Evolutionary conservation across 2,888 invertebrate species (phyloP), one percentile per base, ranked within the genome.

Genomic region (Steromphala cineraria): DNA sequence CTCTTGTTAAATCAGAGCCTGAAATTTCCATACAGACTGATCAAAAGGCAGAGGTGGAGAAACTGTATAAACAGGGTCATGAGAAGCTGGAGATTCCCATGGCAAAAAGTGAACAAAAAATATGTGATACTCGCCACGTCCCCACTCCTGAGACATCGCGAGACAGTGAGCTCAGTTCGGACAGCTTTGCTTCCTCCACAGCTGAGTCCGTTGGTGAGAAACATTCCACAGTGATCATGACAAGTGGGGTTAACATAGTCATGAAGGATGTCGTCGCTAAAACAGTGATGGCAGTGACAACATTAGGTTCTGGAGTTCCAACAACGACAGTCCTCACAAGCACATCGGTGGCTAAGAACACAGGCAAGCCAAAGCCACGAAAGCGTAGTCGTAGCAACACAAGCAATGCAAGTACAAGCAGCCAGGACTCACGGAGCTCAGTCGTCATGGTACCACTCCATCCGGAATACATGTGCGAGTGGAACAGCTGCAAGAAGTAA

Each of bases 401-500:
- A 21, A 62, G 75, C 1, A 80, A 80, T 19, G 31, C 80, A 15
- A 75, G 75, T 28, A 56, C 78, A 19, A 55, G 74, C 71, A 81
- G 81, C 67, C 28, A 46, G 28, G 81, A 81, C 13, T 79, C 81
- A 21, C 53, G 75, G 21, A 52, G 84, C 75, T 86, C 89, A 46
- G 88, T 88, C 40, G 82, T 85, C 76, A 93, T 88, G 53, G 89
- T 84, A 78, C 87, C 84, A 86, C 89, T 85, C 82, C 90, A 81
- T 80, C 90, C 90, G 87, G 91, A 92, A 80, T 93, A 90, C 94
- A 95, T 98, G 79, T 99, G 99, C 93, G 98, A 98, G 93, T 99
- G 99, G 99, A 95, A 96, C 80, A 97, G 97, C 28, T 99, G 99
- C 93, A 96, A 95, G 90, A 94, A 94, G 95, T 94, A 90, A 92